Conservation (phyloP, 2,888 invertebrate genomes). For the Eilema caniola region DNA sequence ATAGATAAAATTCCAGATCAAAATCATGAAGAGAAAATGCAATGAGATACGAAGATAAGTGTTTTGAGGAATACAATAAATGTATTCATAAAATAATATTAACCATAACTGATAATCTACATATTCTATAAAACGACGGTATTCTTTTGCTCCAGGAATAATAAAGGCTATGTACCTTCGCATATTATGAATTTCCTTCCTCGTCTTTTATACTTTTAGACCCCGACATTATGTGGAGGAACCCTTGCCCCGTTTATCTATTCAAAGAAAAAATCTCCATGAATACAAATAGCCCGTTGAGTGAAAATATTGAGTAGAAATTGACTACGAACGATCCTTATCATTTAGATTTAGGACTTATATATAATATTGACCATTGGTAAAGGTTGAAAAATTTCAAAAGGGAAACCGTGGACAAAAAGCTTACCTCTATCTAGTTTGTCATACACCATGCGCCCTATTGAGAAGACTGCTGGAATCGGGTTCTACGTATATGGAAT, state of each 20-base stretch:
- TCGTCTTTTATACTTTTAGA: constrained; percentile 67
- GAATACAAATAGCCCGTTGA: constrained; percentile 75
- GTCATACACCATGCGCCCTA: no score
- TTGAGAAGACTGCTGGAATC: no score
- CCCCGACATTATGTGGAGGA: constrained; percentile 65
- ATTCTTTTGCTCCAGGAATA: not conserved
- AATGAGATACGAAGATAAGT: not conserved
- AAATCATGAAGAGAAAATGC: not conserved
- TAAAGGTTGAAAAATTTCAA: no score
- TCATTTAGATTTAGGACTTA: constrained; percentile 43
- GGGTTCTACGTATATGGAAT: no score
- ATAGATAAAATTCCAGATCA: constrained; percentile 4
- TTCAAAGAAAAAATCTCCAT: constrained; percentile 74
- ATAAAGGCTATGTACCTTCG: constrained; percentile 3
- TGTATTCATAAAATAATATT: constrained; percentile 6
- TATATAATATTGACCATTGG: constrained; percentile 33
- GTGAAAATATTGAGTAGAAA: constrained; percentile 71
- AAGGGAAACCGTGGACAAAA: no score
- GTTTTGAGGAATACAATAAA: not conserved
- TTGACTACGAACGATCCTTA: constrained; percentile 67
- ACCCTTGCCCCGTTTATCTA: constrained; percentile 74
- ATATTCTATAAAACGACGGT: constrained; percentile 7
- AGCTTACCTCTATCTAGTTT: no score
- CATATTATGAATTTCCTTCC: constrained; percentile 21
- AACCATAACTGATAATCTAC: constrained; percentile 2